phyloP scores from a whole-genome alignment of 2,888 invertebrate genomes.

The Drosophila yooni region DNA sequence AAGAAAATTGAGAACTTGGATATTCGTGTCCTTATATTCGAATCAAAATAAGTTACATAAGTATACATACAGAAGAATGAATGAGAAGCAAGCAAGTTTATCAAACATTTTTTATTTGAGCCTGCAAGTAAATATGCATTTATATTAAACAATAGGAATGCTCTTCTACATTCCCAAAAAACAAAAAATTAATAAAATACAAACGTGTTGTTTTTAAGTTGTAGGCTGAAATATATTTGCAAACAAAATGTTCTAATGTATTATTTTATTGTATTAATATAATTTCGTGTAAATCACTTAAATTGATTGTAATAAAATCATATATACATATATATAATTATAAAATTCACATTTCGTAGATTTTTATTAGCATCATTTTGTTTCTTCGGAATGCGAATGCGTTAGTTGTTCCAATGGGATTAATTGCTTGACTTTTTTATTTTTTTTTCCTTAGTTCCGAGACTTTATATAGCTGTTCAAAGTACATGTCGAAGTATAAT shows the following conservation, averaged over 20 bases:
- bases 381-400: conserved; percentile 2
- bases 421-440: neutral
- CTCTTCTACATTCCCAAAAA: conserved; percentile 46
- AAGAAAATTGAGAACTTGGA: conserved; percentile 38
- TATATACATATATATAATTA: conserved; percentile 26
- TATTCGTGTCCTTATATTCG: conserved; percentile 52
- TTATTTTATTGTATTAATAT: conserved; percentile 60
- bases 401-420: neutral
- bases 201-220: conserved; percentile 55
- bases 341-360: neutral
- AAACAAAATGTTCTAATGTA: conserved; percentile 68
- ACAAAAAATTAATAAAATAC: conserved; percentile 16
- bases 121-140: conserved; percentile 69
- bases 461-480: neutral
- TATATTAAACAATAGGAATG: conserved; percentile 61
- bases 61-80: conserved; percentile 44
- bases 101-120: conserved; percentile 54
- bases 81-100: conserved; percentile 44
- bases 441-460: neutral
- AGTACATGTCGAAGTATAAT: neutral
- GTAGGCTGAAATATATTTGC: conserved; percentile 63
- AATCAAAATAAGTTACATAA: conserved; percentile 61
- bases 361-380: neutral
- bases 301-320: conserved; percentile 66
- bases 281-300: conserved; percentile 71